These are phyloP conservation scores for Trichoplusia ni DNA, from an alignment of 1,140 invertebrate species.

Conservation along the genomic window DNA sequence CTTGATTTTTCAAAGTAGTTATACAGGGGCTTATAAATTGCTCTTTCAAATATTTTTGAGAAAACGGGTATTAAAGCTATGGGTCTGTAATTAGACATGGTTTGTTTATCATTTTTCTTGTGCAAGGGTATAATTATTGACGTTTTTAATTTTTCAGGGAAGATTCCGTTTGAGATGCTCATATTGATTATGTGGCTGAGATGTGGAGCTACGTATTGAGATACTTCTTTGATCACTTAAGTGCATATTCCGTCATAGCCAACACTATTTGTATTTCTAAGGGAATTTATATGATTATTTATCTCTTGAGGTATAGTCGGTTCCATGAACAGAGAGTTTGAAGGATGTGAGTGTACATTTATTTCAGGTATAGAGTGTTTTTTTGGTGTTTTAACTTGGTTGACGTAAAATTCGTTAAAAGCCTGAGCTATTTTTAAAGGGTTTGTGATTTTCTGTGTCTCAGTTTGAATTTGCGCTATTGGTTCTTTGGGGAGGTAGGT, in stretches of 20 bases:
- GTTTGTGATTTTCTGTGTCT: not conserved
- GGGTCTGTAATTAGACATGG: constrained; percentile 26
- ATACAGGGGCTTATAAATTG: constrained; percentile 20
- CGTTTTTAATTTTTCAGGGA: constrained; percentile 27
- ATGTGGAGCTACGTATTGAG: not conserved
- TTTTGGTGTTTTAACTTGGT: not conserved
- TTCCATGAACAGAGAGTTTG: not conserved
- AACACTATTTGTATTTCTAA: not conserved
- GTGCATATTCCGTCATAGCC: not conserved
- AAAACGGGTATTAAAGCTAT: constrained; percentile 28
- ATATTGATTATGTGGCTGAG: not conserved
- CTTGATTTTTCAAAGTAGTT: constrained; percentile 19
- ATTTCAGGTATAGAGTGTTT: not conserved
- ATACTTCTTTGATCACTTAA: constrained; percentile 2
- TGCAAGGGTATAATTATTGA: constrained; percentile 27
- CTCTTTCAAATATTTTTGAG: constrained; percentile 32
- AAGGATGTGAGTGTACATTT: not conserved
- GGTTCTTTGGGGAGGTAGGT: not conserved
- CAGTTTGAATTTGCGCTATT: not conserved
- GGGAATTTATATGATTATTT: not conserved
- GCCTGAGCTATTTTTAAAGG: constrained; percentile 2
- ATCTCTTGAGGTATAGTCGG: not conserved
- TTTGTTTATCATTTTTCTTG: constrained; percentile 29
- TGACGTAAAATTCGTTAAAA: not conserved
- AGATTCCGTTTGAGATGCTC: constrained; percentile 20